Percentiles rank a stretch among this genome's conserved stretches.
Conservation (phyloP, 2,113 vertebrate genomes). For the Pangasianodon hypophthalmus region DNA sequence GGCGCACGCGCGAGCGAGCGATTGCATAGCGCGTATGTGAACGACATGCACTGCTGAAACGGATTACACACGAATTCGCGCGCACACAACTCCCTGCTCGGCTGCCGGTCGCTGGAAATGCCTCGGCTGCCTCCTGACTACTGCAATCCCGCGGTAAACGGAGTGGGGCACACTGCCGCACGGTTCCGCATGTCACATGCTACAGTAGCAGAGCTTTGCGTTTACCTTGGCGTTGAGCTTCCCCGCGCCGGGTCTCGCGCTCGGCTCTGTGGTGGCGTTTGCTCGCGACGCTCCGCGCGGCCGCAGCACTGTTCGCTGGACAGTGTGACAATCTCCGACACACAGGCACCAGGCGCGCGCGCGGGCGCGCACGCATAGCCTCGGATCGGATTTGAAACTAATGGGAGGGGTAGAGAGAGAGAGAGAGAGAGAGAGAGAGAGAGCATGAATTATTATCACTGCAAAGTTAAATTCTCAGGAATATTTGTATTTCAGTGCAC, state of each 20-base stretch:
- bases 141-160: not conserved
- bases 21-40: not conserved
- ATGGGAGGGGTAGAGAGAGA: constrained; percentile 39
- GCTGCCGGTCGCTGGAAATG: not conserved
- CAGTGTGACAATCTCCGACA: constrained; percentile 44
- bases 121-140: not conserved
- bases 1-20: no score
- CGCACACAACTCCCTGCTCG: not conserved
- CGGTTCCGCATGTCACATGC: not conserved
- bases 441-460: not conserved
- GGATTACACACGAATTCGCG: not conserved
- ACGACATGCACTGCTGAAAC: not conserved
- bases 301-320: constrained; percentile 32
- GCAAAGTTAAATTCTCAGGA: not conserved
- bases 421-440: constrained; percentile 31
- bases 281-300: constrained; percentile 37
- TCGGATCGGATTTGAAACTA: constrained; percentile 52
- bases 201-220: not conserved
- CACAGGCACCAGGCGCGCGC: constrained; percentile 2
- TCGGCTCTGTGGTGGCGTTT: constrained; percentile 36
- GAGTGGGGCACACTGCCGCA: not conserved
- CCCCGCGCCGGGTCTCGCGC: constrained; percentile 27
- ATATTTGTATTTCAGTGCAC: not conserved
- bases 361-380: constrained; percentile 46
- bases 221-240: constrained; percentile 43